Evolutionary conservation across 2,113 vertebrate species (phyloP).

Genomic region (Pluvianellus socialis): DNA sequence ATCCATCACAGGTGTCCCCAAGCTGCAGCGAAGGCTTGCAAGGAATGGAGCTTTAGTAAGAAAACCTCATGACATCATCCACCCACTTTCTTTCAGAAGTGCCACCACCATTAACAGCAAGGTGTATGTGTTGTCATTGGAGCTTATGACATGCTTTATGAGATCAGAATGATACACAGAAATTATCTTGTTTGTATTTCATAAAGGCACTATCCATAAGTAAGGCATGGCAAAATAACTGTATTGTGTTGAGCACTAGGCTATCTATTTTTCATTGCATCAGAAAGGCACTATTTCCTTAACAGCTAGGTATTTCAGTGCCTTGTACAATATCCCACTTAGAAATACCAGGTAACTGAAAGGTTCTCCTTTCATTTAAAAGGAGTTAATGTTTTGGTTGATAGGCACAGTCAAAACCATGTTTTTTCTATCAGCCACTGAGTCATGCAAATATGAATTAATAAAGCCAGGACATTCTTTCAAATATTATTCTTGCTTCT

Average conservation of each 20-base stretch:
- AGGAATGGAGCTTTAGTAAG: neutral
- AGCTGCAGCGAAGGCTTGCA: neutral
- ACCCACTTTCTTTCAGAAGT: neutral
- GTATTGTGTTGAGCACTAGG: neutral
- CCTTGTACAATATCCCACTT: neutral
- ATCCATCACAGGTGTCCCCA: neutral
- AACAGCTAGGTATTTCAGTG: neutral
- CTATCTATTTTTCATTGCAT: neutral
- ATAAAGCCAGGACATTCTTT: neutral
- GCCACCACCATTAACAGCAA: neutral
- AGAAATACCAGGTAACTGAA: neutral
- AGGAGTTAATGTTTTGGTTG: neutral
- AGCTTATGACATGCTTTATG: neutral
- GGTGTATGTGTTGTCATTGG: neutral
- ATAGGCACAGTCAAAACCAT: neutral
- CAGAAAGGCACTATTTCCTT: neutral
- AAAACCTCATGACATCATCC: neutral
- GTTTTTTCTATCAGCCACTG: neutral
- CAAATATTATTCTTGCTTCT: neutral
- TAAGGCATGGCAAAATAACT: neutral
- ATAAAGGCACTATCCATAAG: too few species aligned
- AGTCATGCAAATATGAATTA: neutral
- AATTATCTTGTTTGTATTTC: neutral
- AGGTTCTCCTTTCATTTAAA: neutral
- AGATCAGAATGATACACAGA: neutral